Conservation (phyloP, 2,113 vertebrate species). For the Acanthisitta chloris region DNA sequence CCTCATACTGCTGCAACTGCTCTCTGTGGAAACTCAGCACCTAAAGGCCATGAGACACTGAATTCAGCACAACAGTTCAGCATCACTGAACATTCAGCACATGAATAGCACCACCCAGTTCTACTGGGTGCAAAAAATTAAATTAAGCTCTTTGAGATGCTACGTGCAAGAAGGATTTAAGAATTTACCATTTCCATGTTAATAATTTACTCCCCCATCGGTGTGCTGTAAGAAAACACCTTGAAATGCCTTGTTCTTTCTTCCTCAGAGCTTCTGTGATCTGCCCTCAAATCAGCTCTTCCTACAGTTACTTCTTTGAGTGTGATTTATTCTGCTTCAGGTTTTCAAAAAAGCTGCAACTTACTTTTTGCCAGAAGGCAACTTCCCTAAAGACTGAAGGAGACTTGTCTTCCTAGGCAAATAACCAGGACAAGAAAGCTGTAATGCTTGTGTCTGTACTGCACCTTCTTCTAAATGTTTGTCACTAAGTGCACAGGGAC, state of each 20-base stretch:
- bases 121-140: not conserved
- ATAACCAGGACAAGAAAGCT: not conserved
- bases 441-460: accelerated
- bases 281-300: slow-evolving; percentile 7
- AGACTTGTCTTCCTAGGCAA: not conserved
- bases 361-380: not conserved
- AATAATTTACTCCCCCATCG: slow-evolving; percentile 41
- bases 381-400: not conserved
- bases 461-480: not conserved
- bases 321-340: not conserved
- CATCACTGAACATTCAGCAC: not conserved
- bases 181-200: slow-evolving; percentile 35
- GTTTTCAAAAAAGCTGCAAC: not conserved
- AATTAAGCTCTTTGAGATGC: not conserved
- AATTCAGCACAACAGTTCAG: not conserved
- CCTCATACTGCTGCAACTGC: accelerated
- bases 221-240: not conserved
- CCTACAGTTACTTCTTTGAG: not conserved
- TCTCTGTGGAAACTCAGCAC: not conserved
- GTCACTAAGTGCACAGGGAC: not conserved
- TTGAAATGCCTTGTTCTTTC: not conserved
- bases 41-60: not conserved
- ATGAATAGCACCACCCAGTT: not conserved
- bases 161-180: not conserved
- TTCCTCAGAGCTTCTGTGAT: not conserved